These are phyloP conservation scores for Drosophila burlai DNA, from an alignment of 1,140 invertebrate species.

Conservation along the genomic window DNA sequence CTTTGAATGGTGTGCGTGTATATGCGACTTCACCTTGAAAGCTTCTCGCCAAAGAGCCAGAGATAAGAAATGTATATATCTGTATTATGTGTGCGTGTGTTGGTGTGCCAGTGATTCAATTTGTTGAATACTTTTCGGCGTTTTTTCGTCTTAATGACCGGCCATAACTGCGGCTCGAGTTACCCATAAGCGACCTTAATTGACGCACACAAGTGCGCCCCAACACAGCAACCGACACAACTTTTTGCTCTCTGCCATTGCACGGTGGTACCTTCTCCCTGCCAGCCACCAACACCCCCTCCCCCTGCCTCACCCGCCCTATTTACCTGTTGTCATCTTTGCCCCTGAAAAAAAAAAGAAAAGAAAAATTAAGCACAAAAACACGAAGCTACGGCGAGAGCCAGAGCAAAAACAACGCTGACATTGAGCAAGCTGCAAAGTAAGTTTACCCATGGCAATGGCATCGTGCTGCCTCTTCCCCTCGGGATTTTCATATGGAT, in stretches of 20 bases:
- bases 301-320: background rate
- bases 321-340: conserved; percentile 59
- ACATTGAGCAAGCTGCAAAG: conserved; percentile 60
- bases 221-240: conserved; percentile 1
- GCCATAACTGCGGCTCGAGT: conserved; percentile 53
- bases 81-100: conserved; percentile 21
- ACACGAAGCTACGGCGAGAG: conserved; percentile 38
- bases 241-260: conserved; percentile 25
- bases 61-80: conserved; percentile 36
- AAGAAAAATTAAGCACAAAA: conserved; percentile 26
- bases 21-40: conserved; percentile 53
- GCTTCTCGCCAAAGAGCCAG: conserved; percentile 28
- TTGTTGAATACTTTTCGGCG: conserved; percentile 59
- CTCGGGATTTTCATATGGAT: conserved; percentile 6
- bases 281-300: too few species aligned
- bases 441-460: conserved; percentile 54
- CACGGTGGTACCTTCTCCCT: background rate
- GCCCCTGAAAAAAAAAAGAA: conserved; percentile 51
- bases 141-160: conserved; percentile 60
- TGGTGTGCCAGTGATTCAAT: conserved; percentile 45
- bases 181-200: conserved; percentile 65
- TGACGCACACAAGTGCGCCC: conserved; percentile 52
- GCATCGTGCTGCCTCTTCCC: conserved; percentile 26
- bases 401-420: conserved; percentile 28
- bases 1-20: conserved; percentile 48